Base-by-base conservation (phyloP, 2,113 vertebrate genomes). In the Coryphaenoides rupestris region DNA sequence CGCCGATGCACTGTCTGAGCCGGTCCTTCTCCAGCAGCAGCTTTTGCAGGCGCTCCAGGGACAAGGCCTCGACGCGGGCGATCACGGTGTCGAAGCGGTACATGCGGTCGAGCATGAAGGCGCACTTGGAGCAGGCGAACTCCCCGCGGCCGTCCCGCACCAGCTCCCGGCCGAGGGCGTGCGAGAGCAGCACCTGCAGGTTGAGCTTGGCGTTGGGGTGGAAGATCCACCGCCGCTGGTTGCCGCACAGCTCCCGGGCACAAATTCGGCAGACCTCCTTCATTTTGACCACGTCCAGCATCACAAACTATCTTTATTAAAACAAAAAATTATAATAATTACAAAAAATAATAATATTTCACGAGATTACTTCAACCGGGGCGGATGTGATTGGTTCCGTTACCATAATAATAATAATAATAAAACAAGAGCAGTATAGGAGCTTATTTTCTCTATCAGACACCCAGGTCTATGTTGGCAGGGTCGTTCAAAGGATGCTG, bases 141-240 rank as follows among this genome's bases (percentile, higher is more conserved):
- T 98, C 96, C 1, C 88, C 90, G 2, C 86, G 89, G 69, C 95
- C 96, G 21, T 96, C 95, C 12, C 96, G 92, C 75, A 72, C 75
- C 63, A 97, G 80, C 70, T 93, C 94, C 55, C 53, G 81, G 71
- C 95, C 94, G 76, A 97, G 73, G 1, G 92, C 95, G 21, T 97
- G 95, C 16, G 95, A 93, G 2, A 98, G 92, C 77, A 98, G 86
- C 28, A 95, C 94, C 89, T 96, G 95, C 22, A 98, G 89, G 79
- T 92, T 97, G 56, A 94, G 88, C 77, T 92, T 93, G 68, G 94
- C 86, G 0, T 92, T 78, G 0, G 94, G 92, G 82, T 98, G 95
- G 80, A 98, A 98, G 59, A 98, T 95, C 96, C 96, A 98, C 69
- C 95, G 84, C 0, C 96, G 90, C 86, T 98, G 96, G 83, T 94